Evolutionary conservation across 1,140 invertebrate species (phyloP).

Genomic region (Thrips palmi): DNA sequence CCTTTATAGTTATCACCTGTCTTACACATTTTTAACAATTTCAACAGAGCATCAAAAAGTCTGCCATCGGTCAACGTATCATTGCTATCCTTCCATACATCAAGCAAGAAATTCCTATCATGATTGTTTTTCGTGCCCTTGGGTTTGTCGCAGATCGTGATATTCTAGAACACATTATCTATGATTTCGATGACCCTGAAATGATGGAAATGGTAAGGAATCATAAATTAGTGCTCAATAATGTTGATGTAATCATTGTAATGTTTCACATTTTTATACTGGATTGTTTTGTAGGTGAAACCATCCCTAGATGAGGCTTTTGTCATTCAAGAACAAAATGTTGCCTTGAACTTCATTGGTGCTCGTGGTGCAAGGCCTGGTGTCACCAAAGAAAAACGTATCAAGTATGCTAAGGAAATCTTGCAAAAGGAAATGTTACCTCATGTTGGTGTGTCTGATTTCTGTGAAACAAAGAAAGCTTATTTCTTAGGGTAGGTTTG

Average conservation of each 20-base stretch:
- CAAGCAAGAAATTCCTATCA: conserved; percentile 97
- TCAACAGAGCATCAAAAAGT: conserved; percentile 77
- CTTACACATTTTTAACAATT: conserved; percentile 1
- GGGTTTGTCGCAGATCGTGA: conserved; percentile 98
- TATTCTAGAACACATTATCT: conserved; percentile 97
- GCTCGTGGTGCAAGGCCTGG: conserved; percentile 88
- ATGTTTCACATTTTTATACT: conserved; percentile 3
- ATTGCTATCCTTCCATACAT: conserved; percentile 96
- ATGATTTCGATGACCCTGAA: conserved; percentile 97
- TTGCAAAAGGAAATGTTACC: conserved; percentile 99
- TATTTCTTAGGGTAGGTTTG: conserved; percentile 69
- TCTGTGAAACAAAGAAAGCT: conserved; percentile 98
- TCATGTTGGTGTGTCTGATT: conserved; percentile 95
- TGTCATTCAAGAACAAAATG: conserved; percentile 97
- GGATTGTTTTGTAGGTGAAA: conserved; percentile 38
- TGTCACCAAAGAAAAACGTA: conserved; percentile 95
- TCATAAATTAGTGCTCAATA: too few species aligned
- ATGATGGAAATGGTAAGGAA: conserved; percentile 96
- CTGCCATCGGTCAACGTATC: conserved; percentile 93
- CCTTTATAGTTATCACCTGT: not conserved
- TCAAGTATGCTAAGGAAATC: conserved; percentile 98
- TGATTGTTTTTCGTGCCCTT: conserved; percentile 93
- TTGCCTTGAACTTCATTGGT: conserved; percentile 96
- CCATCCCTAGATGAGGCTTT: conserved; percentile 98
- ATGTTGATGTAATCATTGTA: conserved; percentile 1